Evolutionary conservation across 2,888 invertebrate species (phyloP).

Genomic region (Cerastis rubricosa): DNA sequence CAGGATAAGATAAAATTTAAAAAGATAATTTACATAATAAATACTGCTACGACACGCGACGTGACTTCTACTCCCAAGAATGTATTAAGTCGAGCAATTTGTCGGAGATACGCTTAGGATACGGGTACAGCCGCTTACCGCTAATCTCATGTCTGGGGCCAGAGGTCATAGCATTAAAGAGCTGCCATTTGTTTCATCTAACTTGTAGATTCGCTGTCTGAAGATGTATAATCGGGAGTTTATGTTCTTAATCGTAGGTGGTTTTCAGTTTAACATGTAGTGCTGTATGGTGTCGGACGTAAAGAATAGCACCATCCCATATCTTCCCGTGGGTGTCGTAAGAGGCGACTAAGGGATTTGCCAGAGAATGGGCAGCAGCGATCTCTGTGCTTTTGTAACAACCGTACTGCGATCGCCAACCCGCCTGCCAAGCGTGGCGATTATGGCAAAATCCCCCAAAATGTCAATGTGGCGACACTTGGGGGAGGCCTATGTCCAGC

Average conservation of each 20-base stretch:
- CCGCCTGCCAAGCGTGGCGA: too few species aligned
- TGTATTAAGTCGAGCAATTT: constrained; percentile 31
- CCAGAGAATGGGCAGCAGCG: too few species aligned
- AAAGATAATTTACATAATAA: background rate
- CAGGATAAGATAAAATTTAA: background rate
- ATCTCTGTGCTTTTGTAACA: too few species aligned
- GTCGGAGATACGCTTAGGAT: constrained; percentile 36
- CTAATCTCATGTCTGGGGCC: constrained; percentile 52
- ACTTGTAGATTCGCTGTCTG: constrained; percentile 35
- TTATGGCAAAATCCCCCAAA: too few species aligned
- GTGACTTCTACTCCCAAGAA: constrained; percentile 1
- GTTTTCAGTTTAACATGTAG: background rate
- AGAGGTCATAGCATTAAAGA: constrained; percentile 57
- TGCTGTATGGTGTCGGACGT: too few species aligned
- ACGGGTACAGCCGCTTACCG: constrained; percentile 36
- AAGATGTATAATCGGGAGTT: background rate
- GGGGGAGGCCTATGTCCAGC: too few species aligned
- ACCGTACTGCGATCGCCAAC: too few species aligned
- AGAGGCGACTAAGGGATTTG: too few species aligned
- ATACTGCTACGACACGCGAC: constrained; percentile 7
- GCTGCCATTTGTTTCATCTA: constrained; percentile 47
- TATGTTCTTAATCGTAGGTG: background rate
- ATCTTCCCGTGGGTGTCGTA: too few species aligned
- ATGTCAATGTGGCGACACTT: too few species aligned
- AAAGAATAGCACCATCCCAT: too few species aligned